Percentiles rank a stretch among this genome's conserved stretches.
Conservation (phyloP, 2,888 invertebrate species). For the Tipula lateralis region DNA sequence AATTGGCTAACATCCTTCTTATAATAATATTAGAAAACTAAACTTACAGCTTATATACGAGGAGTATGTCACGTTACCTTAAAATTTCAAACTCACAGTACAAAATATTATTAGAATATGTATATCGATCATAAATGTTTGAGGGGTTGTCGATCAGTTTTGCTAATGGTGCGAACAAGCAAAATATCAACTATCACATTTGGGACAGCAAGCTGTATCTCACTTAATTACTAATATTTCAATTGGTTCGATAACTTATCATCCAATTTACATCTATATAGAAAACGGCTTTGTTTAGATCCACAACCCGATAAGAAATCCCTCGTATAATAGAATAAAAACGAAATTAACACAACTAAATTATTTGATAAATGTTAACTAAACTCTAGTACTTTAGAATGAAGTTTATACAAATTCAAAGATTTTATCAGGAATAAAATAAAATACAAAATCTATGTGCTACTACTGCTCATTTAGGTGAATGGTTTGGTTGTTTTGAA, state of each 20-base stretch:
- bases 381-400: neutral
- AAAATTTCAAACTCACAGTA: too few relatives aligned
- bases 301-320: neutral
- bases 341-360: neutral
- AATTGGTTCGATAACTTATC: neutral
- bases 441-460: neutral
- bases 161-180: neutral
- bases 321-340: neutral
- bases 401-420: neutral
- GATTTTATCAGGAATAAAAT: neutral
- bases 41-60: too few relatives aligned
- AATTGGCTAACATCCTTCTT: too few relatives aligned
- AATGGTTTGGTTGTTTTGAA: neutral
- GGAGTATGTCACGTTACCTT: too few relatives aligned
- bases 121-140: too few relatives aligned
- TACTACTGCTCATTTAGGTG: constrained; percentile 7
- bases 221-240: neutral
- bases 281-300: neutral
- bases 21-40: too few relatives aligned
- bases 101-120: too few relatives aligned
- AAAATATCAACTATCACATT: neutral
- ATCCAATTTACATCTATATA: neutral
- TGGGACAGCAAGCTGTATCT: neutral
- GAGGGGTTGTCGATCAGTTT: neutral
- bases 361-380: constrained; percentile 19